phyloP scores from a whole-genome alignment of 2,888 invertebrate species.

The Chrysopilus asiliformis region DNA sequence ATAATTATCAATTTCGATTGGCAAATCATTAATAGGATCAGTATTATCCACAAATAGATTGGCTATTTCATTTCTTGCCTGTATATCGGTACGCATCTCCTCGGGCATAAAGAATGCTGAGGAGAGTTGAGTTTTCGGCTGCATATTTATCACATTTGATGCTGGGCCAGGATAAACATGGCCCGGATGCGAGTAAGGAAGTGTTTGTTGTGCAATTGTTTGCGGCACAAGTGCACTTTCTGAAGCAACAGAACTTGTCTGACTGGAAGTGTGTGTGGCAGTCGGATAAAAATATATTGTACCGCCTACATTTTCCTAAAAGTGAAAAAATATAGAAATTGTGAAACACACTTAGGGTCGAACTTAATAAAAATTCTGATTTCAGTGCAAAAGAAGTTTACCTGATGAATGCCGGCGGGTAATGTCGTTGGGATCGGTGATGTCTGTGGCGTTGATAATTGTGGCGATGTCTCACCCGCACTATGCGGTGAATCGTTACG shows the following conservation, averaged over 20 bases:
- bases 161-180: constrained; percentile 36
- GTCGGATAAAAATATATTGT: constrained; percentile 88
- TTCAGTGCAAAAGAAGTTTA: constrained; percentile 15
- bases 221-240: constrained; percentile 26
- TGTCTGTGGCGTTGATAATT: constrained; percentile 36
- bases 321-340: constrained; percentile 12
- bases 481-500: constrained; percentile 30
- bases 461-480: constrained; percentile 35
- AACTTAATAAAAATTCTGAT: too few species aligned
- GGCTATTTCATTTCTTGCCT: constrained; percentile 35
- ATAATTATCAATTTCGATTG: constrained; percentile 80
- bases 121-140: constrained; percentile 35
- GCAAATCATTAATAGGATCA: constrained; percentile 50
- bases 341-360: constrained; percentile 28
- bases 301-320: constrained; percentile 80
- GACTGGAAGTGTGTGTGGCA: constrained; percentile 39
- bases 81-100: constrained; percentile 48
- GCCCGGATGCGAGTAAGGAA: constrained; percentile 26
- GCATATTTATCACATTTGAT: constrained; percentile 34
- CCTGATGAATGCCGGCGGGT: constrained; percentile 34
- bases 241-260: constrained; percentile 27
- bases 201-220: constrained; percentile 23
- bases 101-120: constrained; percentile 74
- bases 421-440: constrained; percentile 36
- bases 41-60: constrained; percentile 58